Evolutionary conservation across 2,888 invertebrate species (phyloP).

Genomic region (Lithophane semibrunnea): DNA sequence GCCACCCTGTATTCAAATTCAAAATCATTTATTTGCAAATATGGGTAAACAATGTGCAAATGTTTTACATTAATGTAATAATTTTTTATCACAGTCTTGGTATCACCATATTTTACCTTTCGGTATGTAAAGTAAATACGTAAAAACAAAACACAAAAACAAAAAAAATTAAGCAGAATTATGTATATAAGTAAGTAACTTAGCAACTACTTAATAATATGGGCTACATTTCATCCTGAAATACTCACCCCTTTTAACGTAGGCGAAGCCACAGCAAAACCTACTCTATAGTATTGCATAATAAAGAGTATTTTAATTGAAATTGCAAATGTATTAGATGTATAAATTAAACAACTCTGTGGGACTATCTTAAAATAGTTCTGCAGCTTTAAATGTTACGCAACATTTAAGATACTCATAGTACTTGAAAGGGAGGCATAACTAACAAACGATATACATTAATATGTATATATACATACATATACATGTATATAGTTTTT

Average conservation of each 20-base stretch:
- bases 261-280: neutral
- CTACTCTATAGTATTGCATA: constrained; percentile 6
- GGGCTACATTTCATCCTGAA: neutral
- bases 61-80: too few species aligned
- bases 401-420: constrained; percentile 14
- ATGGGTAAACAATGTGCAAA: too few species aligned
- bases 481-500: neutral
- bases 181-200: neutral
- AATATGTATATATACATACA: too few species aligned
- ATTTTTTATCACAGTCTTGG: too few species aligned
- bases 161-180: too few species aligned
- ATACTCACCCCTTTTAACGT: neutral
- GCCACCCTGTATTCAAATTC: too few species aligned
- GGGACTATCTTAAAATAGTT: constrained; percentile 27
- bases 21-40: too few species aligned
- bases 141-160: too few species aligned
- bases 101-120: too few species aligned
- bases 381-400: constrained; percentile 30
- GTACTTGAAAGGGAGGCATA: constrained; percentile 9
- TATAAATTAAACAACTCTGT: neutral
- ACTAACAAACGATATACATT: neutral
- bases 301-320: constrained; percentile 11
- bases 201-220: neutral
- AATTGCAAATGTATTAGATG: constrained; percentile 16
- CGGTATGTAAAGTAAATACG: too few species aligned